A percentile compares a stretch with the other conserved stretches of the same genome.
phyloP scores from a whole-genome alignment of 2,113 vertebrate genomes.

The Sylvilagus bachmani region DNA sequence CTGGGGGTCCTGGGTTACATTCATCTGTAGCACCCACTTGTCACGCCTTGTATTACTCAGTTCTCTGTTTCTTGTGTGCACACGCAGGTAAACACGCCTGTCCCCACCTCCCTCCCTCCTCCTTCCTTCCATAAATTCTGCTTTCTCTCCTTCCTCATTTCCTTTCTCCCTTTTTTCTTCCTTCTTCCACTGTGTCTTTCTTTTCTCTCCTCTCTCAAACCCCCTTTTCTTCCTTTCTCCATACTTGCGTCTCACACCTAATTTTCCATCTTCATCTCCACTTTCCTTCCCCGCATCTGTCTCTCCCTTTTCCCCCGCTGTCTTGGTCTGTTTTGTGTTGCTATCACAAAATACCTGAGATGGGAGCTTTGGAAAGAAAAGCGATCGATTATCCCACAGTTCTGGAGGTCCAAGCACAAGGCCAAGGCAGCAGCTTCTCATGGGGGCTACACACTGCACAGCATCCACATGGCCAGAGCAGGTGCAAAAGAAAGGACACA shows the following conservation, averaged over 20 bases:
- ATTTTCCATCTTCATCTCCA: not conserved
- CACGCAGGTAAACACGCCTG: not conserved
- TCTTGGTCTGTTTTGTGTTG: no score
- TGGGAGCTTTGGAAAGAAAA: no score
- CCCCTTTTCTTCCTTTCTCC: not conserved
- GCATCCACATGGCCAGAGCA: no score
- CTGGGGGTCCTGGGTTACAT: not conserved
- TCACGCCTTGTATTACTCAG: not conserved
- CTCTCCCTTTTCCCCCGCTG: not conserved
- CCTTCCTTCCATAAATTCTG: not conserved
- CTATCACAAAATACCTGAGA: no score
- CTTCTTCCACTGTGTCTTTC: accelerated
- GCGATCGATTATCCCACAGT: no score
- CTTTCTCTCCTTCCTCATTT: not conserved
- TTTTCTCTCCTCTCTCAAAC: no score
- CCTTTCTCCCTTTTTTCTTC: no score
- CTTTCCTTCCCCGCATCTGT: not conserved
- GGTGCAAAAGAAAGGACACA: no score
- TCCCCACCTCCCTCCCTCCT: not conserved
- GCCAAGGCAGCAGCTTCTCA: no score
- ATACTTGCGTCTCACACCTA: not conserved
- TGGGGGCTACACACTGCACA: no score
- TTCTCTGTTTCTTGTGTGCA: not conserved
- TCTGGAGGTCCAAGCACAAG: no score
- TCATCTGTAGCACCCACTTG: not conserved